Percentiles rank a stretch among this genome's conserved stretches.
These are phyloP conservation scores for Eleginops maclovinus DNA, from an alignment of 2,113 vertebrate species.

Conservation along the genomic window DNA sequence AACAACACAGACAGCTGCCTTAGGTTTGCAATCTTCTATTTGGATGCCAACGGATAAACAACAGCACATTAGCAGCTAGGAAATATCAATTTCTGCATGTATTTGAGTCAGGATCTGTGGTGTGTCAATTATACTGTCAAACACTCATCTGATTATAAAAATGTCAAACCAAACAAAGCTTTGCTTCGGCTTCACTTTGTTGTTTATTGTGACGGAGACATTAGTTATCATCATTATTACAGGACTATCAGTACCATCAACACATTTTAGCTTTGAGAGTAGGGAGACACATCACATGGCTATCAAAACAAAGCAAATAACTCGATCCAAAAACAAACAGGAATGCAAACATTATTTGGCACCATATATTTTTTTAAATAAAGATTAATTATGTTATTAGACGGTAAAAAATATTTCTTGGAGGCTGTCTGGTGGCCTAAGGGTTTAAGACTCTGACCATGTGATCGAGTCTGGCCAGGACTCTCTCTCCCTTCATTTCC, in stretches of 20 bases:
- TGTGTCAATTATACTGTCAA: slow-evolving; percentile 36
- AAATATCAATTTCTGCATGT: slow-evolving; percentile 63
- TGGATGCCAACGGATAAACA: slow-evolving; percentile 42
- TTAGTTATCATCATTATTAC: slow-evolving; percentile 13
- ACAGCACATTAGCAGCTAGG: slow-evolving; percentile 55
- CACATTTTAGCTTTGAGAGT: slow-evolving; percentile 10
- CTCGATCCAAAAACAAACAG: neutral
- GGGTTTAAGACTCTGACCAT: slow-evolving; percentile 42
- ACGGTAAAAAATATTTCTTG: slow-evolving; percentile 41
- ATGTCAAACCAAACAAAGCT: slow-evolving; percentile 12
- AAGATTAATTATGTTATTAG: slow-evolving; percentile 11
- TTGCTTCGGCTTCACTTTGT: neutral
- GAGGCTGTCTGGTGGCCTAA: slow-evolving; percentile 14
- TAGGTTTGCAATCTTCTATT: slow-evolving; percentile 56
- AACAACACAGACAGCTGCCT: slow-evolving; percentile 58
- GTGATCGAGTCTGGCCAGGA: slow-evolving; percentile 37
- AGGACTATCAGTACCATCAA: neutral
- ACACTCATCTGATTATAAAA: slow-evolving; percentile 29
- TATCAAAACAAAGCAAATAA: slow-evolving; percentile 4
- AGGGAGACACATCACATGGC: neutral
- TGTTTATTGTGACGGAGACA: neutral
- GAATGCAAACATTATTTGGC: slow-evolving; percentile 7
- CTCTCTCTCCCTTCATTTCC: slow-evolving; percentile 46
- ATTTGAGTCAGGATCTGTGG: slow-evolving; percentile 30
- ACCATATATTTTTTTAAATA: slow-evolving; percentile 15